These are phyloP conservation scores for Abrostola triplasia DNA, from an alignment of 2,888 invertebrate genomes.

Conservation along the genomic window DNA sequence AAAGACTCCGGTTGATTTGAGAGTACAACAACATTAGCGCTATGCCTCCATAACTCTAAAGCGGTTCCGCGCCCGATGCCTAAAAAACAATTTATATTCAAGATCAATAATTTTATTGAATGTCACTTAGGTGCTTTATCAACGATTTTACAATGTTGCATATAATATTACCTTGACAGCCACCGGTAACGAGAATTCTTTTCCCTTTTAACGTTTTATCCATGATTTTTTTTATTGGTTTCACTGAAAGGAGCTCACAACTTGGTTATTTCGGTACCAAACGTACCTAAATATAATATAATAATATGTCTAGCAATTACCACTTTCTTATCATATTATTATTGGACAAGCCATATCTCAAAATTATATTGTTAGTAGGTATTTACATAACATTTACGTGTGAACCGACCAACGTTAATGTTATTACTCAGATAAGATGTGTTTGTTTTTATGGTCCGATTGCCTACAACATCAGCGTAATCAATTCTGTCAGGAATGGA, in stretches of 20 bases:
- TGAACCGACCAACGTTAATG: slow-evolving; percentile 14
- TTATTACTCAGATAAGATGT: slow-evolving; percentile 40
- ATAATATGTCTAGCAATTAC: slow-evolving; percentile 19
- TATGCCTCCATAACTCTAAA: slow-evolving; percentile 89
- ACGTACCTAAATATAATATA: no score
- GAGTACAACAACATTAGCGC: slow-evolving; percentile 92
- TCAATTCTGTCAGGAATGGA: not conserved
- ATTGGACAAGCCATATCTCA: slow-evolving; percentile 35
- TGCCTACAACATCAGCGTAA: slow-evolving; percentile 1
- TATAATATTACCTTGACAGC: slow-evolving; percentile 91
- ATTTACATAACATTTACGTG: not conserved
- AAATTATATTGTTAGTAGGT: not conserved
- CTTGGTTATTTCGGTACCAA: not conserved
- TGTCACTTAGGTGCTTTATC: not conserved
- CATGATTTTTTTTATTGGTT: no score
- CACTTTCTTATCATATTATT: slow-evolving; percentile 4
- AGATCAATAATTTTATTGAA: not conserved
- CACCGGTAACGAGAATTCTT: slow-evolving; percentile 95
- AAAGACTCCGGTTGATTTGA: slow-evolving; percentile 91
- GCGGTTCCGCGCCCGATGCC: slow-evolving; percentile 93
- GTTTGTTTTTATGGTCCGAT: slow-evolving; percentile 26
- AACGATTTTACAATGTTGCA: not conserved
- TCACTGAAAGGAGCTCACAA: not conserved
- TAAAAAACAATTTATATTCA: slow-evolving; percentile 50
- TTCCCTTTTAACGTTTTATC: slow-evolving; percentile 90